Evolutionary conservation across 2,888 invertebrate species (phyloP), one percentile per base, ranked within the genome.

Genomic region (Notodonta dromedarius): DNA sequence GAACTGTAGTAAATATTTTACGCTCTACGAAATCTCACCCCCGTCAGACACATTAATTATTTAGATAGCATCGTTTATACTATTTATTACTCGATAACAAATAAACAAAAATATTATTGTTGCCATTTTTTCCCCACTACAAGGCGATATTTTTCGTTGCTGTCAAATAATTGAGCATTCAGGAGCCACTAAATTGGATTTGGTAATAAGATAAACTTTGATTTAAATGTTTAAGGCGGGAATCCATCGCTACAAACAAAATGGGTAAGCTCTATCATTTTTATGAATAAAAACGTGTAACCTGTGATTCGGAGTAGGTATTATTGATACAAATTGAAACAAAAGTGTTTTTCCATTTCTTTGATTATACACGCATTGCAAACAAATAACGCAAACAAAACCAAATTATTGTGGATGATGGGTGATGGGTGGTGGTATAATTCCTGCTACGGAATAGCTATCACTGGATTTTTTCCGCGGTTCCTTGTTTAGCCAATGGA

Each of bases 161-260:
- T 13, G 50, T 50, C 50, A 50, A 50, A 50, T 50, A 16, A 16
- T 50, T 50, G 16, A 16, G 9, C 11, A 16, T 50, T 50, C 16
- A 50, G 16, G 16, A 8, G 8, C 50, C 7, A 24, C n/a, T 53
- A 11, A 35, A 35, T 60, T 51, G 65, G 69, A 63, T 67, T 60
- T 64, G 58, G 67, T 74, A 77, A 79, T 76, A 74, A 75, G 76
- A 76, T 76, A 80, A 79, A 76, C 61, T 77, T 76, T 63, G 66
- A 56, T 65, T 59, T 58, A 58, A 55, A 50, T 35, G 57, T 55
- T 53, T 44, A 52, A 12, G 40, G 55, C 42, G 35, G 12, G 2
- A 35, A 0, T 53, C 53, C 53, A 53, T 35, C 35, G 53, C 32
- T n/a, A 53, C 16, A 13, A 46, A 4, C 46, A 46, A 42, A 42